Percentiles rank a stretch among this genome's conserved stretches.
Evolutionary conservation across 1,140 invertebrate species (phyloP).

Genomic region (Plectus sambesii): DNA sequence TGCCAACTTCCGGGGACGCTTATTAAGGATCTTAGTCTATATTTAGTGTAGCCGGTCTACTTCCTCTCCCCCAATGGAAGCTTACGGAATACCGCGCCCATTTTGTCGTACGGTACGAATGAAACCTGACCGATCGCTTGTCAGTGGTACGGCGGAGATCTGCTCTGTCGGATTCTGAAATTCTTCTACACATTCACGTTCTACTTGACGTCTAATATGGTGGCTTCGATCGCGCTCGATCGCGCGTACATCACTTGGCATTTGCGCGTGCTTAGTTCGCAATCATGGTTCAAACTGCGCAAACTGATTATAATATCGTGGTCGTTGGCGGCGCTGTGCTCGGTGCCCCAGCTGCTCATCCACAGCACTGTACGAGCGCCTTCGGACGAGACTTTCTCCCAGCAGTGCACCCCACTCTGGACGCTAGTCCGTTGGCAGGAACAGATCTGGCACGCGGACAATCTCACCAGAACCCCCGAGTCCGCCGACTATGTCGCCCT

Average conservation of each 20-base stretch:
- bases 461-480: no score
- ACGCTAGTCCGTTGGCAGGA: no score
- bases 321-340: constrained; percentile 31
- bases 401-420: constrained; percentile 40
- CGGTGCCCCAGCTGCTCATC: constrained; percentile 33
- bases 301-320: no score
- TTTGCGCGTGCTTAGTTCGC: no score
- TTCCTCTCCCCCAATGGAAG: no score
- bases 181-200: constrained; percentile 44
- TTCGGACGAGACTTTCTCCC: constrained; percentile 25
- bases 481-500: no score
- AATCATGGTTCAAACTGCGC: constrained; percentile 5
- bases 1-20: no score
- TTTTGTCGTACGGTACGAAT: no score
- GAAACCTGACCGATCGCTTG: no score
- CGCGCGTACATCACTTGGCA: constrained; percentile 38
- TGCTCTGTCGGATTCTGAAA: constrained; percentile 37
- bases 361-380: constrained; percentile 36
- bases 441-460: no score
- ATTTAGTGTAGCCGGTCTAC: constrained; percentile 10
- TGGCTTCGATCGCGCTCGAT: constrained; percentile 43
- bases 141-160: constrained; percentile 42
- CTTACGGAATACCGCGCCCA: no score
- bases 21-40: no score
- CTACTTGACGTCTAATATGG: constrained; percentile 42